Conservation (phyloP, 2,797 vertebrate species). For the Lophotriccus pileatus region DNA sequence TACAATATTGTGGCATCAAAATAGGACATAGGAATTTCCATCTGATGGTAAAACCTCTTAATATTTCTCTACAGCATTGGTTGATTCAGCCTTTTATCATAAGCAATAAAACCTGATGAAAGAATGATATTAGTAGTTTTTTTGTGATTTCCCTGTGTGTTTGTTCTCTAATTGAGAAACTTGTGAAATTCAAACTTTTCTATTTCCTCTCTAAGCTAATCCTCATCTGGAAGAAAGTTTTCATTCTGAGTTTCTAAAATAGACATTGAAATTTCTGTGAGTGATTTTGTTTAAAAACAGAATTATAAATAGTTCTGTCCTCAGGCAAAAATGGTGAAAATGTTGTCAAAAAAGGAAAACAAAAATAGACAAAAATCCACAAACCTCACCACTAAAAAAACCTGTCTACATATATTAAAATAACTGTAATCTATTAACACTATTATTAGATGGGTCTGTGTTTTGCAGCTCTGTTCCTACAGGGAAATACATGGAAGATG, state of each 20-base stretch:
- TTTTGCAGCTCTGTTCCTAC: background rate
- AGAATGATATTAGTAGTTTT: background rate
- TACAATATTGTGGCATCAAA: background rate
- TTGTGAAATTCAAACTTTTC: background rate
- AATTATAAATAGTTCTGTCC: background rate
- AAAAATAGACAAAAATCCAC: background rate
- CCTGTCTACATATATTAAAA: background rate
- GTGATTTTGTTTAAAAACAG: background rate
- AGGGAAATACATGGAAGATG: background rate
- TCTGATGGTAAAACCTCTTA: background rate
- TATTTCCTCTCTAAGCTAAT: background rate
- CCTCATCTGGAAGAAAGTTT: background rate
- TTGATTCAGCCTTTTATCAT: background rate
- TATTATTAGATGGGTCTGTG: background rate
- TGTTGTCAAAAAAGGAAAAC: background rate
- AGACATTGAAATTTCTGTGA: background rate
- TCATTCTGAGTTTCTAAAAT: background rate
- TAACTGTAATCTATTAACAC: background rate
- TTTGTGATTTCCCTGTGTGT: background rate
- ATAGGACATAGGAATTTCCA: background rate
- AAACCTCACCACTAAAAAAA: background rate
- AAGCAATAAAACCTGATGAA: background rate
- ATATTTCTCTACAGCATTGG: background rate
- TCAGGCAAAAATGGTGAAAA: background rate
- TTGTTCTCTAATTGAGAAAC: background rate